Percentiles rank a stretch among this genome's conserved stretches.
Conservation (phyloP, 2,113 vertebrate species). For the Sceloporus undulatus region DNA sequence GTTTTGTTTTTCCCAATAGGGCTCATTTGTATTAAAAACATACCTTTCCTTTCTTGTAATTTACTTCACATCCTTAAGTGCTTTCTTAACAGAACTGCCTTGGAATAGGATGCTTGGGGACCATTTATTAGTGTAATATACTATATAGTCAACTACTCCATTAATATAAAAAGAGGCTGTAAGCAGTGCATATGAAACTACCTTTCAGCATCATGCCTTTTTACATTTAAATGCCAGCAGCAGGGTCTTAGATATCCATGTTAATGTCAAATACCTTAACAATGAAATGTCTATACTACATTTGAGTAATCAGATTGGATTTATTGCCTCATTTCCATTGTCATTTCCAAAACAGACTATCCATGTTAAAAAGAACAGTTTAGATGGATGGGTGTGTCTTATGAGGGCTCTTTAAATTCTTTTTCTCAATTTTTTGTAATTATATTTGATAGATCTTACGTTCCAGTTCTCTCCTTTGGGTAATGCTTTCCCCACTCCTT, state of each 20-base stretch:
- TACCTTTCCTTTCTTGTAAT: not conserved
- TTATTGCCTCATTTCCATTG: conserved; percentile 23
- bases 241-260: not conserved
- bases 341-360: conserved; percentile 12
- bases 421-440: conserved; percentile 18
- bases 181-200: not conserved
- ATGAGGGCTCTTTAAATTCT: not conserved
- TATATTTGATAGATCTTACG: conserved; percentile 14
- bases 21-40: not conserved
- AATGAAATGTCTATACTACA: not conserved
- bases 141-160: not conserved
- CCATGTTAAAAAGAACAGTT: not conserved
- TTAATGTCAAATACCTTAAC: not conserved
- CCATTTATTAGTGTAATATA: conserved; percentile 1
- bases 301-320: conserved; percentile 21
- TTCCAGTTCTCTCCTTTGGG: not conserved
- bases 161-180: not conserved
- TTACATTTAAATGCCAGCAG: not conserved
- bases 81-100: not conserved
- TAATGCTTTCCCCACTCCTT: conserved; percentile 13
- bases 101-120: not conserved
- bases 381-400: conserved; percentile 15
- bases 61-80: conserved; percentile 7
- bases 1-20: not conserved
- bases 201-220: not conserved